Evolutionary conservation across 2,113 vertebrate species (phyloP), one percentile per base, ranked within the genome.

Genomic region (Lasiurus cinereus): DNA sequence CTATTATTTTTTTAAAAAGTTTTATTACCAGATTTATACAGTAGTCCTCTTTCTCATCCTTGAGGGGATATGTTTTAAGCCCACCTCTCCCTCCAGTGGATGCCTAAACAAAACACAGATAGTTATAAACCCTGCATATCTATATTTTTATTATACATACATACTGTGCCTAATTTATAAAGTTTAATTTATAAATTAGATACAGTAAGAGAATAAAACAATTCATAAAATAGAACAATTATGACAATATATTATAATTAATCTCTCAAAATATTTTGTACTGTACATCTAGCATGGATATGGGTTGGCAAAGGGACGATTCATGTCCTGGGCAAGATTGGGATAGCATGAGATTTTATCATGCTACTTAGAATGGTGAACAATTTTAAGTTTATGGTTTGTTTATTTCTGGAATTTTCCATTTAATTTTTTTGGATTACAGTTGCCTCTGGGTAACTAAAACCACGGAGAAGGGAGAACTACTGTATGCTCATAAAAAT

Each of bases 401-500:
- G 56, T 83, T 82, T 83, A 27, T 64, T 83, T 64, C 79, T 83
- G 56, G 36, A 83, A 83, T 64, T 64, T 83, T 83, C 79, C 56
- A 64, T 46, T 64, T 64, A 64, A 83, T 64, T 31, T 83, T 83
- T 83, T 83, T 5, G 1, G 79, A 64, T 18, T 3, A 7, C 16
- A 21, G 39, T 83, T 64, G 56, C 46, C 36, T 31, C 16, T 2
- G 6, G 79, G 59, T 64, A 82, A 83, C 36, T 64, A 31, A 62
- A 83, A 64, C 27, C 36, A 46, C 1, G 6, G 56, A 46, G 29
- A 83, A 64, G 27, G 56, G 79, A 62, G 56, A 83, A 64, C 56
- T 83, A 64, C 79, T 46, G 10, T 83, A n/a, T 70, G 76, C 50
- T 86, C 62, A 52, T 36, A 77, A 93, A 85, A 76, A 50, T 69